Base-by-base conservation (phyloP, 2,113 vertebrate species). In the Nothobranchius furzeri region DNA sequence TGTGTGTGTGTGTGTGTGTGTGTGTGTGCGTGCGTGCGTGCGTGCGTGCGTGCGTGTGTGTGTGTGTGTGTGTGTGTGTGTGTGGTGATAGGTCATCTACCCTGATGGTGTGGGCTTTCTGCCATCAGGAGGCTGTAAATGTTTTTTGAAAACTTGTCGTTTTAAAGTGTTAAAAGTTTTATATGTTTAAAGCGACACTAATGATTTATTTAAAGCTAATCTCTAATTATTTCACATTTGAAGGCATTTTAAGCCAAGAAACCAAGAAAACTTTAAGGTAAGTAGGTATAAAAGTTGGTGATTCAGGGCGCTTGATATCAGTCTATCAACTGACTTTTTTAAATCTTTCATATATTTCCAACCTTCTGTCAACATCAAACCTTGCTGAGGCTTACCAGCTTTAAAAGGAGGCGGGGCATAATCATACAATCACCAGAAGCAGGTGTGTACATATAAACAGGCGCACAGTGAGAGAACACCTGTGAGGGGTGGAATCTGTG, bases 381-480 rank as follows among this genome's bases (percentile, higher is more conserved):
- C 58, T 4, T 14, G 50, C 20, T 53, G 4, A 69, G 24, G 12
- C 1, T 1, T 9, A 0, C 53, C 9, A 13, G 1, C 24, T 2
- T 50, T 13, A 58, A 20, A 0, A 50, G 15, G 13, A 75, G 50
- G 67, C 10, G 37, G 51, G 3, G 42, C 49, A 68, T 48, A 58
- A 56, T 75, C 71, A 63, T 50, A 12, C 48, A 56, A 30, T 30
- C 30, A 30, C 30, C 63, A 75, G 60, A 20, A 50, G 54, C 55
- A 20, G 62, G 69, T 55, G 50, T 63, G 4, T 40, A 40, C 37
- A 40, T 40, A 25, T n/a, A 58, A 61, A 56, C 55, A 68, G 73
- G 73, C 64, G 78, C 50, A 52, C 30, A 40, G 43, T 60, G 48
- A 60, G 59, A 47, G 9, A 12, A 25, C 55, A 65, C 47, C 65